These are phyloP conservation scores for Torymus auratus DNA, from an alignment of 2,888 invertebrate genomes.

Conservation along the genomic window DNA sequence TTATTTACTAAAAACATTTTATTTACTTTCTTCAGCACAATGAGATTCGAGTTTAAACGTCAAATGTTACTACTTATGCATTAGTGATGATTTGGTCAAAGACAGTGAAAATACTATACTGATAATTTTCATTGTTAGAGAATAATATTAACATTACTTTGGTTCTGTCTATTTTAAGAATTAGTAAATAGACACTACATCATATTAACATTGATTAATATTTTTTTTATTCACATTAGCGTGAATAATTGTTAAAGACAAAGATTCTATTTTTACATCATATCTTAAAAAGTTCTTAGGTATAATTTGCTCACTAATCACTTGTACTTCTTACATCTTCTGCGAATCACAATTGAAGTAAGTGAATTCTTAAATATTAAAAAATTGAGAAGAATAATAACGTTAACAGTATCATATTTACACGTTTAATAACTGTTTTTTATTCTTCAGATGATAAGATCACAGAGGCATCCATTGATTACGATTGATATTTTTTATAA, in stretches of 20 bases:
- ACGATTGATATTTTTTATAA: too few species aligned
- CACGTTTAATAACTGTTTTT: too few species aligned
- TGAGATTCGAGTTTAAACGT: conserved; percentile 11
- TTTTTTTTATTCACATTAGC: neutral
- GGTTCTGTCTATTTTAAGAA: conserved; percentile 5
- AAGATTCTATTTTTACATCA: too few species aligned
- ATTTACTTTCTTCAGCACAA: conserved; percentile 23
- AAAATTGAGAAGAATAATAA: too few species aligned
- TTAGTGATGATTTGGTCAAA: conserved; percentile 19
- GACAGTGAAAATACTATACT: conserved; percentile 33
- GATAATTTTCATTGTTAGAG: neutral
- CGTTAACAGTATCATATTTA: too few species aligned
- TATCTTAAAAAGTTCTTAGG: too few species aligned
- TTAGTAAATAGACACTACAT: conserved; percentile 20
- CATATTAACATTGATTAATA: conserved; percentile 23
- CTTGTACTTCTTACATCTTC: too few species aligned
- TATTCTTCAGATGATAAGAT: too few species aligned
- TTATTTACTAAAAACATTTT: neutral
- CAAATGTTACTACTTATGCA: neutral
- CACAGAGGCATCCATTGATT: too few species aligned
- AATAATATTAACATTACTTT: neutral
- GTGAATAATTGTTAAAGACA: neutral
- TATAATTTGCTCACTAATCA: too few species aligned
- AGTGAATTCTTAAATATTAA: too few species aligned
- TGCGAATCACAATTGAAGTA: too few species aligned